These are phyloP conservation scores for Carapus acus DNA, from an alignment of 2,797 vertebrate genomes.

Conservation along the genomic window DNA sequence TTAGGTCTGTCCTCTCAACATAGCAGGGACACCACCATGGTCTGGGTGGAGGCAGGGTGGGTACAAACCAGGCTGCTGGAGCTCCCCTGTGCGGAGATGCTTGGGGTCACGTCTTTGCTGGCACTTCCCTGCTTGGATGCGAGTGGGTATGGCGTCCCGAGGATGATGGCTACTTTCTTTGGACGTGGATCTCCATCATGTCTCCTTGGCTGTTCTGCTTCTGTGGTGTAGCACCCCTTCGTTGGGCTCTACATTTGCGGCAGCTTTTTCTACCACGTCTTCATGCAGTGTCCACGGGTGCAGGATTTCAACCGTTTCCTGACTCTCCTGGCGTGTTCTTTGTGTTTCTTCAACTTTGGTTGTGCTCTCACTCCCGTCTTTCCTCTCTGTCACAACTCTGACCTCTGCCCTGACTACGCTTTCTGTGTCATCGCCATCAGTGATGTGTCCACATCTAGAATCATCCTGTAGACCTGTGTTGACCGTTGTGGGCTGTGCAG, in stretches of 20 bases:
- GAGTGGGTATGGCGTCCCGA: constrained; percentile 3
- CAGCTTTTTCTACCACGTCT: not conserved
- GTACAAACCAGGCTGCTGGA: constrained; percentile 24
- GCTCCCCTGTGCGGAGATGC: constrained; percentile 4
- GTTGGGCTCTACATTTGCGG: not conserved
- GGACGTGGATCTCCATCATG: constrained; percentile 10
- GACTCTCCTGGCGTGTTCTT: too few species aligned
- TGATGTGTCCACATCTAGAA: not conserved
- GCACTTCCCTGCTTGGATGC: constrained; percentile 9
- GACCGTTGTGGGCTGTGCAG: not conserved
- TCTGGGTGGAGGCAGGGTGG: constrained; percentile 50
- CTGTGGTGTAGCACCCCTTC: too few species aligned
- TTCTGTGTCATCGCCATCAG: not conserved
- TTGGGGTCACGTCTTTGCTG: constrained; percentile 18
- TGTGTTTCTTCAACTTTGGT: not conserved
- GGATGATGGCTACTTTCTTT: constrained; percentile 12
- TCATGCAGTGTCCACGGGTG: not conserved
- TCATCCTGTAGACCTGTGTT: not conserved
- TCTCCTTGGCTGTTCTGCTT: constrained; percentile 33
- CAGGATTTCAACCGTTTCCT: too few species aligned
- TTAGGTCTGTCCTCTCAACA: constrained; percentile 53
- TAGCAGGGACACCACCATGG: constrained; percentile 53
- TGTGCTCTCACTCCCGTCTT: not conserved
- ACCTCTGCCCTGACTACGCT: too few species aligned
- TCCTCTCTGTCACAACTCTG: not conserved